Evolutionary conservation across 2,113 vertebrate genomes (phyloP).

Genomic region (Calypte anna): DNA sequence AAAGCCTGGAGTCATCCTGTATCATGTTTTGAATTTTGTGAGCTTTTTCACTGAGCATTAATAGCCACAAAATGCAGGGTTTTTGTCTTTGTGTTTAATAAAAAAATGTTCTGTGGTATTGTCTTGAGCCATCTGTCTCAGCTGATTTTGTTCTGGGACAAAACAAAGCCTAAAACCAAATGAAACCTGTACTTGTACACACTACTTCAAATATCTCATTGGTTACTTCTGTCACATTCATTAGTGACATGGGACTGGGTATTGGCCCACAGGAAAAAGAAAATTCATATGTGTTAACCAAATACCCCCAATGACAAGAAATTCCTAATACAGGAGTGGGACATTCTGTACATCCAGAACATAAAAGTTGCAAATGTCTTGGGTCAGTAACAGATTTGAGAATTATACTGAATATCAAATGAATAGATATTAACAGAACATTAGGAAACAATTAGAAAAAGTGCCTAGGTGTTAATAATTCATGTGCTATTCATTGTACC

Average conservation of each 20-base stretch:
- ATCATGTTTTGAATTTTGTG: neutral
- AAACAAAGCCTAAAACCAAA: neutral
- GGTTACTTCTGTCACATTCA: neutral
- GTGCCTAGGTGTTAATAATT: slow-evolving; percentile 67
- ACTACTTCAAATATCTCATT: neutral
- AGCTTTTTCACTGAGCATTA: neutral
- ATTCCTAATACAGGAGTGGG: neutral
- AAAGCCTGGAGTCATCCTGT: neutral
- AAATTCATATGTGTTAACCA: neutral
- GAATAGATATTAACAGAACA: slow-evolving; percentile 66
- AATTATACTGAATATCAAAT: slow-evolving; percentile 42
- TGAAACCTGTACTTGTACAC: neutral
- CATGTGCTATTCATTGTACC: slow-evolving; percentile 55
- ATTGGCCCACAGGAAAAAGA: neutral
- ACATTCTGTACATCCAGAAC: neutral
- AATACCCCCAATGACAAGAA: neutral
- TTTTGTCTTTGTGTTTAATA: neutral
- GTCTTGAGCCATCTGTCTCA: neutral
- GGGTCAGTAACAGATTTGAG: neutral
- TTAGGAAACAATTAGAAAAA: slow-evolving; percentile 72
- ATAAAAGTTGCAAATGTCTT: neutral
- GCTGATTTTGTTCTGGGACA: neutral
- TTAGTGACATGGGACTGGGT: neutral
- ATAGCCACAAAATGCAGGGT: neutral
- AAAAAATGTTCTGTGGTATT: neutral